Percentiles rank a stretch among this genome's conserved stretches.
These are phyloP conservation scores for Philhelius pedissequus DNA, from an alignment of 2,888 invertebrate species.

Conservation along the genomic window DNA sequence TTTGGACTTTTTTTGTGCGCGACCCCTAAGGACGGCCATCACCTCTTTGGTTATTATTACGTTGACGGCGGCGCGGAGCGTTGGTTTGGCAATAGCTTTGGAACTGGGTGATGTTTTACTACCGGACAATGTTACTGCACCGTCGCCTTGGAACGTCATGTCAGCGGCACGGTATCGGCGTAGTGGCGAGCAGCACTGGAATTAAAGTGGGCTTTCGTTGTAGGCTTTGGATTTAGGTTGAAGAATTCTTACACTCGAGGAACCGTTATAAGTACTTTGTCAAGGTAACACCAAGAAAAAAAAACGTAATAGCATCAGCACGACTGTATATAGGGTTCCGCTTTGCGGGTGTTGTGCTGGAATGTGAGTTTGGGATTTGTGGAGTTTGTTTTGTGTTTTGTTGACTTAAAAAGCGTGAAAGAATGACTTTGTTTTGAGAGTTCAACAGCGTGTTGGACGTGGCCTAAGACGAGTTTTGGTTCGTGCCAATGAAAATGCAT, in stretches of 20 bases:
- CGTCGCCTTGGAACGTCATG: neutral
- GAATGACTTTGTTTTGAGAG: slow-evolving; percentile 16
- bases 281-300: slow-evolving; percentile 65
- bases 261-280: slow-evolving; percentile 66
- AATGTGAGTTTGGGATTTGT: slow-evolving; percentile 3
- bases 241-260: slow-evolving; percentile 27
- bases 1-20: slow-evolving; percentile 19
- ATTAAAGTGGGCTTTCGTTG: neutral
- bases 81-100: slow-evolving; percentile 56
- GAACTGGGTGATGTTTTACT: slow-evolving; percentile 21
- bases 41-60: slow-evolving; percentile 52
- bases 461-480: slow-evolving; percentile 4
- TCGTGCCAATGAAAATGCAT: slow-evolving; percentile 13
- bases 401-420: slow-evolving; percentile 58
- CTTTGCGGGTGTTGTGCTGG: slow-evolving; percentile 49
- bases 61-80: slow-evolving; percentile 58
- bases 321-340: slow-evolving; percentile 16
- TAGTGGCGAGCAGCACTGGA: neutral
- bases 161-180: neutral
- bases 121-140: neutral
- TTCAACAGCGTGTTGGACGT: slow-evolving; percentile 34
- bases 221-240: slow-evolving; percentile 45
- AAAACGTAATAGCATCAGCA: slow-evolving; percentile 55
- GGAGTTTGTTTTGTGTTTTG: slow-evolving; percentile 28
- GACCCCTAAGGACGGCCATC: slow-evolving; percentile 56